Conservation (phyloP, 2,797 vertebrate genomes). For the Merluccius polli region DNA sequence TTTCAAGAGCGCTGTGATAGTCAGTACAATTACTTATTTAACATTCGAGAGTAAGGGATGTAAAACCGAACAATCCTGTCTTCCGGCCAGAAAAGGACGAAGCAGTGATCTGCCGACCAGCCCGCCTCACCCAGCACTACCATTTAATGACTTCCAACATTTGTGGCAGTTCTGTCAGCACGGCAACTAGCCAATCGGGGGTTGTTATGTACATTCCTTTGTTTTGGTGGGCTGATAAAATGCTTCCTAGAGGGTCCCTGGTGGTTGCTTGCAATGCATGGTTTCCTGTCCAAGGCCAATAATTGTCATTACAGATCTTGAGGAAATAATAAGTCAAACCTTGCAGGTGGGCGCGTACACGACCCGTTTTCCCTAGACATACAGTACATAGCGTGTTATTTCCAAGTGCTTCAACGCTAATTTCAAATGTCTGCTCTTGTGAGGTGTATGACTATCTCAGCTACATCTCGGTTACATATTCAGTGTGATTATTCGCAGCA, state of each 20-base stretch:
- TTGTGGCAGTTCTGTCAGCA: neutral
- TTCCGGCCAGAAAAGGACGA: neutral
- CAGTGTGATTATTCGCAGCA: neutral
- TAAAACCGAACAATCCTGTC: neutral
- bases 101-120: neutral
- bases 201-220: constrained; percentile 24
- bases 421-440: too few relatives aligned
- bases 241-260: constrained; percentile 27
- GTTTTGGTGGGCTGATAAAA: constrained; percentile 34
- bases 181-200: constrained; percentile 3
- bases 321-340: neutral
- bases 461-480: too few relatives aligned
- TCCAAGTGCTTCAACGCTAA: neutral
- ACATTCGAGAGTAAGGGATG: neutral
- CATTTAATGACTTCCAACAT: neutral
- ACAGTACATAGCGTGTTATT: neutral
- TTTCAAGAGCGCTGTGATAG: too few relatives aligned
- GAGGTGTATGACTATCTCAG: too few relatives aligned
- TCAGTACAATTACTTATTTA: neutral
- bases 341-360: neutral
- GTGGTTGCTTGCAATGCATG: neutral
- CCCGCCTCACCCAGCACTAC: neutral
- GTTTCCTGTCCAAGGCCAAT: constrained; percentile 1
- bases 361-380: too few relatives aligned
- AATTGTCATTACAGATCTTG: neutral